Evolutionary conservation across 2,797 vertebrate genomes (phyloP), one percentile per base, ranked within the genome.

Genomic region (Sebastes paucispinis): DNA sequence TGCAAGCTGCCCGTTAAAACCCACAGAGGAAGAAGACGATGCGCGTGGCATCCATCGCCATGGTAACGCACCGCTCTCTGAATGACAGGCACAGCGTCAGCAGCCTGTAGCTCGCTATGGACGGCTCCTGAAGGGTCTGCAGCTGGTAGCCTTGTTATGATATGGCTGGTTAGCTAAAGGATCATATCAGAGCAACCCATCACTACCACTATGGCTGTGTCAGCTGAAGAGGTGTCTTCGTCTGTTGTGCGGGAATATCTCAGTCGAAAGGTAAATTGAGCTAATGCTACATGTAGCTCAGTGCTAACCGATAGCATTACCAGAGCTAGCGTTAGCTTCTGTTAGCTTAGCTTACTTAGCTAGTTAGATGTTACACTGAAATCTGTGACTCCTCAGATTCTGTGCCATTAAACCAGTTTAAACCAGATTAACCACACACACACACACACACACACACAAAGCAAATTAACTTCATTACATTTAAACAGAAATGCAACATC

Each of bases 181-280:
- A 67, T 24, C 8, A 24, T 34, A 7, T 3, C n/a, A 14, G 6
- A 59, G 1, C 9, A 10, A 32, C 43, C 36, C 20, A 5, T 16
- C 52, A 29, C 22, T 14, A 69, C 13, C 52, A 16, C 39, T 16
- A 96, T 96, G 95, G 77, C 77, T 9, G 86, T 75, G 32, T 90
- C 94, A 16, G 95, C 97, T 73, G 95, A 97, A 86, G 98, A 98
- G 67, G 96, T 98, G 73, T 96, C 98, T 43, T 96, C 96, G 13
- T 97, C 98, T 1, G 93, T 99, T 81, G 96, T 99, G 60, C 94
- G 98, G 75, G 98, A 99, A 88, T 99, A 97, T 84, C 95, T 99
- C 85, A 97, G 95, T 85, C 96, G 97, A 83, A 99, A 98, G 97
- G 98, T 98, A 92, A 82, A 85, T 86, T 86, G 7, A 27, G n/a